These are phyloP conservation scores for Pyrrhosoma nymphula DNA, from an alignment of 2,888 invertebrate species.

Conservation along the genomic window DNA sequence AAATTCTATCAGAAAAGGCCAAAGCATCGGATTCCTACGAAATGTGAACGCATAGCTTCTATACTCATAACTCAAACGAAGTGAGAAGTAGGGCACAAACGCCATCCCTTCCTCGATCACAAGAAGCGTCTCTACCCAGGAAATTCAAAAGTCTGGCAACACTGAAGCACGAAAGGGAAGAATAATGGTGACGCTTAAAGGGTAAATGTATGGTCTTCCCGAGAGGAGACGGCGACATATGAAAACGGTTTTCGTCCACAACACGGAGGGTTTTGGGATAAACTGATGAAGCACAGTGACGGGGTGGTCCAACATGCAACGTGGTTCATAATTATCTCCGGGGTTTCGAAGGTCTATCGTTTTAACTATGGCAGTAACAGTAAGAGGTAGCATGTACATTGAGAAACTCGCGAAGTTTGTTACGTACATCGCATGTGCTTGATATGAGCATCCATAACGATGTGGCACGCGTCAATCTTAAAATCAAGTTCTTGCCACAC, in stretches of 20 bases:
- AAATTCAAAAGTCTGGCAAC: slow-evolving; percentile 8
- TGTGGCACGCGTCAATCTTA: too few species aligned
- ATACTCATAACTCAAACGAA: neutral
- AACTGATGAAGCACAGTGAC: too few species aligned
- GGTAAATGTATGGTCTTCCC: neutral
- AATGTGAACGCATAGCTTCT: neutral
- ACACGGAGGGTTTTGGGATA: neutral
- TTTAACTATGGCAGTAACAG: too few species aligned
- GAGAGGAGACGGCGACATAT: neutral
- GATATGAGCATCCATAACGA: too few species aligned
- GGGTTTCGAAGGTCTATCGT: too few species aligned
- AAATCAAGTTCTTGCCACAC: too few species aligned
- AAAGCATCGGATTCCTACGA: neutral
- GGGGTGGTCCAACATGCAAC: neutral
- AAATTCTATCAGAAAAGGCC: neutral
- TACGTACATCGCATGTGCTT: too few species aligned
- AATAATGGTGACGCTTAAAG: slow-evolving; percentile 4
- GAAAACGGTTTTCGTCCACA: neutral
- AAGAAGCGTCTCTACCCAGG: neutral
- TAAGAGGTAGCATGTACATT: too few species aligned
- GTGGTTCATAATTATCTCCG: neutral
- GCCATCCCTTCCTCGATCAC: neutral
- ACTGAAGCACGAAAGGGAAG: neutral
- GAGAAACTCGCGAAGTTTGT: too few species aligned
- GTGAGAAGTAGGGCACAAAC: neutral